Evolutionary conservation across 2,888 invertebrate genomes (phyloP), one percentile per base, ranked within the genome.

Genomic region (Fragum sueziense): DNA sequence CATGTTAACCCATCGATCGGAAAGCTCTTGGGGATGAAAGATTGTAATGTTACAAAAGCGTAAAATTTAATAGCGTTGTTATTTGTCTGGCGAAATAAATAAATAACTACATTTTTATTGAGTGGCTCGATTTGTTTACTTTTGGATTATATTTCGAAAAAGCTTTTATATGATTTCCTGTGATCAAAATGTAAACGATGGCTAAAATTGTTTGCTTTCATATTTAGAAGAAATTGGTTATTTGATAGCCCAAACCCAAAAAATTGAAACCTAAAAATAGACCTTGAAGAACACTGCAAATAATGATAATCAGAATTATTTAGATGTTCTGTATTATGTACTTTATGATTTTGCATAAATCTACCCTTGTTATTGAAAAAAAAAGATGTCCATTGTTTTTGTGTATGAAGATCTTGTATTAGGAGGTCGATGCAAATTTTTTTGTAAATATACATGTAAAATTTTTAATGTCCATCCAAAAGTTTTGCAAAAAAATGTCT

Each of bases 71-170:
- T 65, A 65, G 51, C 33, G 22, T 20, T 33, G 37, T 57, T 37
- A 57, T 70, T 61, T 72, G 75, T 61, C 71, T 67, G 34, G 74
- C 68, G 77, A 80, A 80, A 80, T 80, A 80, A 80, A 77, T 74
- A 80, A 77, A 77, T 77, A 70, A 80, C 61, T 70, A 70, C 76
- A 54, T 54, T 74, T 65, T 65, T 67, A 70, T 74, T 68, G 34
- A 57, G 74, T 27, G 34, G 61, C 25, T 33, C 51, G 41, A 65
- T 52, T 80, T 80, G 74, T 77, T 77, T 77, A 71, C 80, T 37
- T 33, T 61, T 31, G 74, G 80, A 80, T 80, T 77, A 80, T 41
- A 47, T 77, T 75, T 74, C 71, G 22, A 27, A 62, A 79, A 74
- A 67, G 74, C 76, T 74, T 80, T 76, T 73, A 57, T 57, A 68